A percentile compares a stretch with the other conserved stretches of the same genome.
Conservation (phyloP, 2,113 vertebrate genomes). For the Climacteris rufus region DNA sequence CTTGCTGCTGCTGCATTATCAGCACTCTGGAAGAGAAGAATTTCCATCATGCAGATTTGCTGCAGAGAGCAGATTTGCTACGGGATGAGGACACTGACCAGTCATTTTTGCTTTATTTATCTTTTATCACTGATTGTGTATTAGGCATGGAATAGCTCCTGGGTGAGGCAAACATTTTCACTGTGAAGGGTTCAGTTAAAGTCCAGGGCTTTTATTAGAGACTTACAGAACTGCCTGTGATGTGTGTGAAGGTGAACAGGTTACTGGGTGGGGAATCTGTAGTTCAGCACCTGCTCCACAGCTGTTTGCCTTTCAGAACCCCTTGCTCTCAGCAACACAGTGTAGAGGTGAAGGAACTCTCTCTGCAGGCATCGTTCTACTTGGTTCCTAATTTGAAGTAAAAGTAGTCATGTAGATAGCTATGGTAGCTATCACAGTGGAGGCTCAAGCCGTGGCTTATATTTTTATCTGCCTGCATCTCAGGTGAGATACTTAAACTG, state of each 20-base stretch:
- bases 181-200: background rate
- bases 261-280: background rate
- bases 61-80: background rate
- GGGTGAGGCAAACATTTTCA: background rate
- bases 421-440: background rate
- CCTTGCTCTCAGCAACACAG: background rate
- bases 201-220: background rate
- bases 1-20: background rate
- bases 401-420: background rate
- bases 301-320: background rate
- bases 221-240: background rate
- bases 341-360: background rate
- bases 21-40: background rate
- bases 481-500: background rate
- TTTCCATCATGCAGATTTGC: background rate
- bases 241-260: background rate
- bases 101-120: background rate
- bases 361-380: background rate
- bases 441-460: background rate
- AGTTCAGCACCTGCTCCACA: background rate
- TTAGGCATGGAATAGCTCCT: background rate
- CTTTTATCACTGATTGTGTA: background rate
- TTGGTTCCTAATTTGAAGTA: background rate
- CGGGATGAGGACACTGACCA: background rate
- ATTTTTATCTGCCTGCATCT: background rate